A percentile compares a stretch with the other conserved stretches of the same genome.
These are phyloP conservation scores for Tenthredo amoena DNA, from an alignment of 2,888 invertebrate species.

Conservation along the genomic window DNA sequence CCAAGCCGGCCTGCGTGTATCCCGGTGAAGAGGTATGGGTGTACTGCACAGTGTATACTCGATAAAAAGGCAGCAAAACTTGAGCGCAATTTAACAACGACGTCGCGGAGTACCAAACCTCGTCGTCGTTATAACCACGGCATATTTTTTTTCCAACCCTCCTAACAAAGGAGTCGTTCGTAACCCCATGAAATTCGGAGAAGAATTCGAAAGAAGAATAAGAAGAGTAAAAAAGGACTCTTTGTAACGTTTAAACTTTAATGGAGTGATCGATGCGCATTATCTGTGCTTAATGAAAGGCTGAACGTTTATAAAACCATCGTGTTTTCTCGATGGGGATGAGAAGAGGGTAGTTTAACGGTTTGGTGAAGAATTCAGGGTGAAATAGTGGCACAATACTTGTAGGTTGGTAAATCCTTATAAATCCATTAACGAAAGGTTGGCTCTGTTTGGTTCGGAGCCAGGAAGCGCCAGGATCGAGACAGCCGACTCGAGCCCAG, in stretches of 20 bases:
- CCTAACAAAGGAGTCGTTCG: neutral
- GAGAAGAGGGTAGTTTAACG: neutral
- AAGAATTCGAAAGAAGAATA: neutral
- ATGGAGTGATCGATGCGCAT: neutral
- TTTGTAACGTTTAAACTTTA: neutral
- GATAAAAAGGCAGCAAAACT: constrained; percentile 32
- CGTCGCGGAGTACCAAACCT: constrained; percentile 6
- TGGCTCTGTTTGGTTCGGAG: constrained; percentile 22
- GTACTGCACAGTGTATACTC: neutral
- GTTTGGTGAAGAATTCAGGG: neutral
- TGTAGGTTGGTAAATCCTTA: constrained; percentile 17
- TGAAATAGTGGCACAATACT: neutral
- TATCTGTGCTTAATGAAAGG: neutral
- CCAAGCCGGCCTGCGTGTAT: neutral
- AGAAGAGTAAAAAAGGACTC: neutral
- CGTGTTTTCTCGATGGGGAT: neutral
- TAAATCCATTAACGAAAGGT: constrained; percentile 34
- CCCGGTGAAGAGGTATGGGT: neutral
- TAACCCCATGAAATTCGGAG: neutral
- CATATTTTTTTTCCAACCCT: neutral
- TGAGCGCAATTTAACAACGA: constrained; percentile 35
- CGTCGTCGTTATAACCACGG: constrained; percentile 21
- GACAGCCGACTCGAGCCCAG: constrained; percentile 17
- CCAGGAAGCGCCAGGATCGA: constrained; percentile 43
- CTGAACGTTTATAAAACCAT: neutral